Base-by-base conservation (phyloP, 2,888 invertebrate species). In the Halictus quadricinctus region DNA sequence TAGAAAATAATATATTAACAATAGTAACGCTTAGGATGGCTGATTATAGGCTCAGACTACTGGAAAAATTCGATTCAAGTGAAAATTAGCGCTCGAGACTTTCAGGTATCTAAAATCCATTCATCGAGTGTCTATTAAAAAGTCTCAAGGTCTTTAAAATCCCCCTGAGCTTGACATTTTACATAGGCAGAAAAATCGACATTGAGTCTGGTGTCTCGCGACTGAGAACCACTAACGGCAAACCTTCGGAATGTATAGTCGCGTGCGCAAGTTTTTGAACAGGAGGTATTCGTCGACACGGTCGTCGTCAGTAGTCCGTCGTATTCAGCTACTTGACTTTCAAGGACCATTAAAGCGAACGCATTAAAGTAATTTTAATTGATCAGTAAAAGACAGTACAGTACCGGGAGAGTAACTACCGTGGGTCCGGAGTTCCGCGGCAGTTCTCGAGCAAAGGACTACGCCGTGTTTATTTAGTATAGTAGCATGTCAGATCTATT, bases 181-280 rank as follows among this genome's bases (percentile, higher is more conserved):
- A 64, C 18, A 2, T 29, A 2, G 36, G 2, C 18, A 64, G 29
- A 15, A 15, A 64, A 64, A 29, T 29, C 60, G 13, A 25, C 25
- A 18, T 76, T 54, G 73, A 25, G 15, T 29, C 41, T 58, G 7
- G 10, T 13, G 2, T 13, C n/a, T 50, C 3, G n/a, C 43, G 50
- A 13, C 72, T 85, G 84, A 83, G 80, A 43, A 21, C n/a, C 73
- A 76, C 73, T 70, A 66, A 6, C 8, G 75, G 10, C 46, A 15
- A n/a, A 73, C 58, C n/a, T 25, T 72, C 15, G 25, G n/a, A 69
- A 25, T 79, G 76, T 43, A 29, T 72, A 76, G 29, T 48, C 29
- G 66, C 58, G 78, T 76, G 78, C 58, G n/a, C 72, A 36, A 54
- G 8, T 5, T 85, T 76, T 76, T 76, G 69, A 83, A 54, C 36